Evolutionary conservation across 2,113 vertebrate genomes (phyloP).

Genomic region (Nansenia antarctica): DNA sequence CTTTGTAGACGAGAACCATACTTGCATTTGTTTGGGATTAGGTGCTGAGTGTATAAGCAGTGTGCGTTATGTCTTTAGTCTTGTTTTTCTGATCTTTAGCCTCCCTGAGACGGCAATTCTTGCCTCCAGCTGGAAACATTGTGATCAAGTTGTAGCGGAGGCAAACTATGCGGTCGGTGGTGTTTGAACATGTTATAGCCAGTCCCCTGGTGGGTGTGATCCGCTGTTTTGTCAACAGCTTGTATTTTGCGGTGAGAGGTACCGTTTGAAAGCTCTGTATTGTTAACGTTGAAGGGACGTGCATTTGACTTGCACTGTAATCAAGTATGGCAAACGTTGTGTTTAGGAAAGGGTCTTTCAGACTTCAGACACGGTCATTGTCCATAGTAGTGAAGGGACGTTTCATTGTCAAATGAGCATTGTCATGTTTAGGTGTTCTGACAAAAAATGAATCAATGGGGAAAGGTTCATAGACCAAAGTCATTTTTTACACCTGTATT

Average conservation of each 20-base stretch:
- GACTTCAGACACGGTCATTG: not conserved
- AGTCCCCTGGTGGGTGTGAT: conserved; percentile 65
- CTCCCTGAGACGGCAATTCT: conserved; percentile 36
- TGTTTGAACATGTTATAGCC: conserved; percentile 67
- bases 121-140: conserved; percentile 50
- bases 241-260: conserved; percentile 41
- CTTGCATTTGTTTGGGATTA: not conserved
- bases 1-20: not conserved
- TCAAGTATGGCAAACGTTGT: not conserved
- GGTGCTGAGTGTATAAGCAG: not conserved
- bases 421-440: no score
- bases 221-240: conserved; percentile 63
- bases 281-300: conserved; percentile 1
- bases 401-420: no score
- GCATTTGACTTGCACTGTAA: conserved; percentile 38
- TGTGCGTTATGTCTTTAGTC: conserved; percentile 10
- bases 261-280: conserved; percentile 23
- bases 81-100: conserved; percentile 32
- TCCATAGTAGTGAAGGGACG: no score
- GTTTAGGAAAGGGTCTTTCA: not conserved
- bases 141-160: conserved; percentile 67
- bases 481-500: no score
- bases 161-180: conserved; percentile 63
- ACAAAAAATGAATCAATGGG: no score
- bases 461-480: no score